Conservation (phyloP, 2,113 vertebrate species). For the Crotophaga sulcirostris region DNA sequence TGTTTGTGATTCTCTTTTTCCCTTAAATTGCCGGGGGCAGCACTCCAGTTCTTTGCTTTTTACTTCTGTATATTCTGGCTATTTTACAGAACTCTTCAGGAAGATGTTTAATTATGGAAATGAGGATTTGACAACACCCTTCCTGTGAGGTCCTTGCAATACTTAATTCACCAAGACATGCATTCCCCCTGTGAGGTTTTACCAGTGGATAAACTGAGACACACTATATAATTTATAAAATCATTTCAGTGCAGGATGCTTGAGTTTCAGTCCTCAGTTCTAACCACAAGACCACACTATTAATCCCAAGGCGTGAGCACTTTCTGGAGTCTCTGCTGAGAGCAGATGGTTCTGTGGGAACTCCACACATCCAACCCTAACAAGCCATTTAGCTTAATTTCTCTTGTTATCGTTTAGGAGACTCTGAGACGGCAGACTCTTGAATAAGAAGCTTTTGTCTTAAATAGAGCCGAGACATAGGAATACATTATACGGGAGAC, state of each 20-base stretch:
- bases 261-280: background rate
- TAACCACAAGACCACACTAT: background rate
- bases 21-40: background rate
- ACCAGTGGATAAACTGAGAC: background rate
- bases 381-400: background rate
- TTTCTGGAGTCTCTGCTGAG: background rate
- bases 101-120: background rate
- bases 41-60: background rate
- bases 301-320: background rate
- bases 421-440: background rate
- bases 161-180: background rate
- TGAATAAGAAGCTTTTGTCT: background rate
- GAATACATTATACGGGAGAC: background rate
- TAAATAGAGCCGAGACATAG: fast-evolving
- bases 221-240: background rate
- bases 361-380: background rate
- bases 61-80: background rate
- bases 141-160: background rate
- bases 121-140: background rate
- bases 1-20: background rate
- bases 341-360: background rate
- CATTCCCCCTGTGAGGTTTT: background rate
- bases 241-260: background rate
- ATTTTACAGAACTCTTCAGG: background rate
- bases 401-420: fast-evolving